Percentiles rank a stretch among this genome's conserved stretches.
Evolutionary conservation across 2,888 invertebrate genomes (phyloP).

Genomic region (Ochropleura plecta): DNA sequence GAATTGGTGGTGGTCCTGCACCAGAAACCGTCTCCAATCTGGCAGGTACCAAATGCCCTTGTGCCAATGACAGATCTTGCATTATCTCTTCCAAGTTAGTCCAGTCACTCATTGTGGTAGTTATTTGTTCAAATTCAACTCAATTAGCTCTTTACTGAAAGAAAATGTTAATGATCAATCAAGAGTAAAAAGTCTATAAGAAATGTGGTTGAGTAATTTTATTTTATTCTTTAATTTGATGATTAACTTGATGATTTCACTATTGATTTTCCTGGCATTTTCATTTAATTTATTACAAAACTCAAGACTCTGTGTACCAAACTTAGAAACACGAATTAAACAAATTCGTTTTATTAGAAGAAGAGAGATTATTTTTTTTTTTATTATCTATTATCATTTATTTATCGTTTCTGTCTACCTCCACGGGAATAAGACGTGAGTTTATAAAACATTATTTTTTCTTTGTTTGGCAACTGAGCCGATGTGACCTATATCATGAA

Average conservation of each 20-base stretch:
- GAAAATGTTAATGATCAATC: neutral
- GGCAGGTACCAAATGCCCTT: conserved; percentile 76
- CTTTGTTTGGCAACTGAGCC: neutral
- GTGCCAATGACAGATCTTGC: conserved; percentile 77
- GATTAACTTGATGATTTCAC: too few species aligned
- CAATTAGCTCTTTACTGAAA: neutral
- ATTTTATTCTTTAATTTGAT: too few species aligned
- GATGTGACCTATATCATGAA: neutral
- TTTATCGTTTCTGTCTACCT: neutral
- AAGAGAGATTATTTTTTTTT: too few species aligned
- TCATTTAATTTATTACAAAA: too few species aligned
- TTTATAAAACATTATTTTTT: neutral
- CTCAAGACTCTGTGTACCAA: too few species aligned
- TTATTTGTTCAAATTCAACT: neutral
- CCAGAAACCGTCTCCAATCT: conserved; percentile 44
- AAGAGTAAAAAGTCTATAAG: too few species aligned
- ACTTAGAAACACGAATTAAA: too few species aligned
- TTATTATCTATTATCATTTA: too few species aligned
- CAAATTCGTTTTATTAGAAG: too few species aligned
- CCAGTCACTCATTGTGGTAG: conserved; percentile 70
- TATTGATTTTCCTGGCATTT: too few species aligned
- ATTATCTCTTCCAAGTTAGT: conserved; percentile 73
- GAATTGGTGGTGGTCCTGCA: conserved; percentile 69
- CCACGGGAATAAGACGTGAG: too few species aligned
- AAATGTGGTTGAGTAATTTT: too few species aligned